A percentile compares a stretch with the other conserved stretches of the same genome.
Conservation (phyloP, 2,113 vertebrate genomes). For the Apteryx mantelli region DNA sequence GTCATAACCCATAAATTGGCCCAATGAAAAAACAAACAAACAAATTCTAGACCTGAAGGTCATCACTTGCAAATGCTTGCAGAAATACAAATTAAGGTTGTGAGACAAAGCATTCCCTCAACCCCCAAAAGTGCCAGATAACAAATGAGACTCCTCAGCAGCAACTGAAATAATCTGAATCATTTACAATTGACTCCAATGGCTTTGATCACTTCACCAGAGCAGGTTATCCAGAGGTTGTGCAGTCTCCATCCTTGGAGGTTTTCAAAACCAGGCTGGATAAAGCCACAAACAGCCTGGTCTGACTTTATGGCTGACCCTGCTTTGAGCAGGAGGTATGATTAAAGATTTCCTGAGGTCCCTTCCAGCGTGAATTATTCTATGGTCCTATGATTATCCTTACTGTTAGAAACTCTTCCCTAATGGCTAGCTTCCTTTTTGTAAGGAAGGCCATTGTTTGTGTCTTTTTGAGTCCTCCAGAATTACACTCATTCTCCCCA, state of each 20-base stretch:
- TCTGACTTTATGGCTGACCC: background rate
- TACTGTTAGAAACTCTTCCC: background rate
- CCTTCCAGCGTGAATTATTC: background rate
- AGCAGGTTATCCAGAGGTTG: background rate
- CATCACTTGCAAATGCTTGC: background rate
- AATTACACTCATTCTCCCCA: background rate
- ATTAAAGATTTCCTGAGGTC: background rate
- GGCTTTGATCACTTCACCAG: background rate
- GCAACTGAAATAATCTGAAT: background rate
- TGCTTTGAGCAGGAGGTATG: background rate
- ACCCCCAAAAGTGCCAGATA: background rate
- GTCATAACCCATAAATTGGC: background rate
- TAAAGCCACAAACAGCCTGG: background rate
- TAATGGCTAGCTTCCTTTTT: background rate
- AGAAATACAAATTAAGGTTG: background rate
- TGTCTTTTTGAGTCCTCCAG: background rate
- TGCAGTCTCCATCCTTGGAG: background rate
- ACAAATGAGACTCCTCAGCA: background rate
- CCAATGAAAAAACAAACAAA: background rate
- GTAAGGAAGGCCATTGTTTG: background rate
- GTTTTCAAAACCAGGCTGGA: background rate
- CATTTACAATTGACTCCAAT: accelerated
- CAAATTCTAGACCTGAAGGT: background rate
- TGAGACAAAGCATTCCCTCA: background rate
- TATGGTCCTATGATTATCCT: background rate